Evolutionary conservation across 2,888 invertebrate species (phyloP).

Genomic region (Eilema caniola): DNA sequence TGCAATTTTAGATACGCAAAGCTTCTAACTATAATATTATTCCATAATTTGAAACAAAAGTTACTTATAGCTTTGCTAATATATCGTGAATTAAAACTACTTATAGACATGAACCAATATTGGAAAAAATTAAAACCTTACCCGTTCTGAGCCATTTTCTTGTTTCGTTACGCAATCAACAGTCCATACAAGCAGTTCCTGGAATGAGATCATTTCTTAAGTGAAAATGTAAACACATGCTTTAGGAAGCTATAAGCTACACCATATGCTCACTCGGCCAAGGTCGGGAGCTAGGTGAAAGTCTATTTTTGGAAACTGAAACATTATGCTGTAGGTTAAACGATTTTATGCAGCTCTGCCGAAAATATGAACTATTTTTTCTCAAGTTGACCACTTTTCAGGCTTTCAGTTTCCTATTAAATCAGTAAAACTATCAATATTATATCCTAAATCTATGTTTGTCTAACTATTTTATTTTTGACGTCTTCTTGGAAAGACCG

Average conservation of each 20-base stretch:
- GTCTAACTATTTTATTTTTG: too few species aligned
- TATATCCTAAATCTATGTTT: too few species aligned
- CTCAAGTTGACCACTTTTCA: neutral
- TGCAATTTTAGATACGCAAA: neutral
- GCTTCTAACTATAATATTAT: neutral
- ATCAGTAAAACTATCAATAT: too few species aligned
- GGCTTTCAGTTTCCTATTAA: too few species aligned
- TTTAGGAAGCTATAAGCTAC: slow-evolving; percentile 55
- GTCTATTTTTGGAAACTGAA: slow-evolving; percentile 53
- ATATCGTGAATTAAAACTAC: neutral
- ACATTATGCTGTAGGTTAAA: slow-evolving; percentile 23
- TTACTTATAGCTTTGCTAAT: too few species aligned
- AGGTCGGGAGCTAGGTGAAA: slow-evolving; percentile 55
- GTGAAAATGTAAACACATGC: slow-evolving; percentile 60
- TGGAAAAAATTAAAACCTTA: slow-evolving; percentile 51
- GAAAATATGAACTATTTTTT: neutral
- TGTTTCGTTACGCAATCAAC: slow-evolving; percentile 50
- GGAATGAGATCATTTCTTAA: slow-evolving; percentile 68
- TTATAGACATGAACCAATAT: neutral
- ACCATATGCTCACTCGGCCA: slow-evolving; percentile 50
- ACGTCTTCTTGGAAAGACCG: too few species aligned
- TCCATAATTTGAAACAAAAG: neutral
- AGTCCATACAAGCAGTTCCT: slow-evolving; percentile 54
- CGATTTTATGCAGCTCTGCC: neutral
- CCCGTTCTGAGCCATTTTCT: slow-evolving; percentile 78